Conservation (phyloP, 2,888 invertebrate species). For the Trichogramma dendrolimi region DNA sequence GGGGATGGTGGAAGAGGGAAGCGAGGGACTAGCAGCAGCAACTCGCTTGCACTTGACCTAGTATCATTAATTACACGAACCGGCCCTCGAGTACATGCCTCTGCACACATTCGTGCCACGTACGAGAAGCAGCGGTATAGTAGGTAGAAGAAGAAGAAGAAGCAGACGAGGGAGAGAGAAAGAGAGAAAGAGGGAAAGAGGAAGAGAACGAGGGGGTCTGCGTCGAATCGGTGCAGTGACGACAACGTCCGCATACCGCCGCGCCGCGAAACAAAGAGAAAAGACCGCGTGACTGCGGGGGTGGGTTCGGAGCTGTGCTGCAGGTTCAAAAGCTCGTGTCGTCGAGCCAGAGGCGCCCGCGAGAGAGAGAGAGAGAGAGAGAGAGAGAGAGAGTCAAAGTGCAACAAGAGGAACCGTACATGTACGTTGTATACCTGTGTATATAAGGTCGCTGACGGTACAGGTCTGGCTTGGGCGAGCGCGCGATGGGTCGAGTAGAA, state of each 20-base stretch:
- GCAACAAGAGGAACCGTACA: slow-evolving; percentile 11
- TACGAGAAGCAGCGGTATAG: no score
- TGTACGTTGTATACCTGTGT: no score
- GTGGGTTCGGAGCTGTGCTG: no score
- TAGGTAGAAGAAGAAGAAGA: not conserved
- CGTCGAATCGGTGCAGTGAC: not conserved
- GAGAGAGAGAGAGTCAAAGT: slow-evolving; percentile 8
- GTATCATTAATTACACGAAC: slow-evolving; percentile 22
- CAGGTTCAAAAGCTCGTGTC: no score
- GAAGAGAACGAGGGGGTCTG: not conserved
- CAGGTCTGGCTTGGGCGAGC: no score
- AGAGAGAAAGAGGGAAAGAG: not conserved
- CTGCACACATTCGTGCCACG: no score
- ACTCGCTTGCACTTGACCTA: slow-evolving; percentile 20
- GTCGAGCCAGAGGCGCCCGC: slow-evolving; percentile 2
- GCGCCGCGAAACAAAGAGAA: not conserved
- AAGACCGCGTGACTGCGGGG: slow-evolving; percentile 1
- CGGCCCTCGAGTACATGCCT: not conserved
- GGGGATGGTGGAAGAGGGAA: no score
- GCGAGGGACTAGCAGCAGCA: no score
- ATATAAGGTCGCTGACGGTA: no score
- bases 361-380: slow-evolving; percentile 6
- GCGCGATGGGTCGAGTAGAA: no score
- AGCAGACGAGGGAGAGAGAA: slow-evolving; percentile 1
- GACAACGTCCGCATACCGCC: not conserved